These are phyloP conservation scores for Bombyx mandarina DNA, from an alignment of 1,140 invertebrate species.

Conservation along the genomic window DNA sequence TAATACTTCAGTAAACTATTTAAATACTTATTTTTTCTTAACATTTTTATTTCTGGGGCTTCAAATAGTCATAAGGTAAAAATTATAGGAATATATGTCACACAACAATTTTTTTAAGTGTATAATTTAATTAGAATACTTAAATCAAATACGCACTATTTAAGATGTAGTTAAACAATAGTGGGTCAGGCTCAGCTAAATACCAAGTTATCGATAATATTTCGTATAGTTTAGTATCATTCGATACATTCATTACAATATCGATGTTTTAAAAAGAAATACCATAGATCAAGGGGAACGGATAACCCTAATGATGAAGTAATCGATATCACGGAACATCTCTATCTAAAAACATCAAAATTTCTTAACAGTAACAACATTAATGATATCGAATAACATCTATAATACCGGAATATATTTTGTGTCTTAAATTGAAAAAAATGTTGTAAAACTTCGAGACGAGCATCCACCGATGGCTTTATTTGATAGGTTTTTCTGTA, in stretches of 20 bases:
- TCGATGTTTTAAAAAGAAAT: slow-evolving; percentile 19
- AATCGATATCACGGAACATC: slow-evolving; percentile 24
- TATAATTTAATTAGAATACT: no score
- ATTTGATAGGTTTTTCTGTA: no score
- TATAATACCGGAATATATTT: slow-evolving; percentile 45
- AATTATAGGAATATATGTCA: no score
- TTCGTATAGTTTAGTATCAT: neutral
- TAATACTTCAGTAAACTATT: no score
- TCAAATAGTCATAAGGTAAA: no score
- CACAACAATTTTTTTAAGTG: no score
- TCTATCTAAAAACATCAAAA: slow-evolving; percentile 24
- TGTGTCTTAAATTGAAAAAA: slow-evolving; percentile 5
- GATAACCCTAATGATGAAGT: slow-evolving; percentile 36
- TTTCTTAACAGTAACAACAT: slow-evolving; percentile 35
- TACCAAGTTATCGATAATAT: slow-evolving; percentile 5
- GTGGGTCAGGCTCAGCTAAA: slow-evolving; percentile 4
- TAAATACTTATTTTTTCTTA: no score
- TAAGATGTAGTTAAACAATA: neutral
- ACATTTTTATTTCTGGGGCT: no score
- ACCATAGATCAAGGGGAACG: slow-evolving; percentile 49
- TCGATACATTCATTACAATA: slow-evolving; percentile 19
- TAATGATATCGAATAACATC: slow-evolving; percentile 37
- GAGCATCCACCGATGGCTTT: no score
- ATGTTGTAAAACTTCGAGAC: no score
- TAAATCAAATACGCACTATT: no score